Evolutionary conservation across 1,140 invertebrate genomes (phyloP).

Genomic region (Drosophila serrata): DNA sequence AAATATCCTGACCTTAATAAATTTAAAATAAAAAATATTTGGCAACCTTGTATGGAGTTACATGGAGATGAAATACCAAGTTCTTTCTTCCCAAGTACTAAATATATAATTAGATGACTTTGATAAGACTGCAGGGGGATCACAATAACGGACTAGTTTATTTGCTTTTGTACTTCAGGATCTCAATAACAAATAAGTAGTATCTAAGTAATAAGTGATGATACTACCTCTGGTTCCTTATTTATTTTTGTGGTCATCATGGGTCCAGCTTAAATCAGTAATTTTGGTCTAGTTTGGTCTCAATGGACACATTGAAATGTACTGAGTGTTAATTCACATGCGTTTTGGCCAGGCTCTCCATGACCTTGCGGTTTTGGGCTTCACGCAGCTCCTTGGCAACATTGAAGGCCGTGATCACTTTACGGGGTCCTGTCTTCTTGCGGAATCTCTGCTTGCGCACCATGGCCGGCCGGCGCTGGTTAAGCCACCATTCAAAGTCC

Average conservation of each 20-base stretch:
- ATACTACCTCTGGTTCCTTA: not conserved
- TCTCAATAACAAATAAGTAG: not conserved
- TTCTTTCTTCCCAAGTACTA: not conserved
- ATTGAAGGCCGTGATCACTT: conserved; percentile 26
- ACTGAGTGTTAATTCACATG: not conserved
- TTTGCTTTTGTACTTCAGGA: not conserved
- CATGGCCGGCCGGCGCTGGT: conserved; percentile 30
- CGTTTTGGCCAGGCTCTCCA: not conserved
- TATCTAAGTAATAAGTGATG: not conserved
- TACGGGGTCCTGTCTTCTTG: not conserved
- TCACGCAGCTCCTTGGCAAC: conserved; percentile 25
- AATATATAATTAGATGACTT: not conserved
- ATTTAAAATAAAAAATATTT: not conserved
- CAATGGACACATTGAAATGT: not conserved
- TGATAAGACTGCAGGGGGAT: not conserved
- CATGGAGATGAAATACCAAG: not conserved
- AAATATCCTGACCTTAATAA: not conserved
- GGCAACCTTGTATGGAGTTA: not conserved
- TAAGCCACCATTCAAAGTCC: conserved; percentile 44
- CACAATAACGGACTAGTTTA: not conserved
- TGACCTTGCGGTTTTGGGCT: not conserved
- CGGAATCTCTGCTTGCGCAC: conserved; percentile 40
- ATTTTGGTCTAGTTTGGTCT: not conserved
- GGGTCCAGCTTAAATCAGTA: not conserved
- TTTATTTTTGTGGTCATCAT: not conserved